Evolutionary conservation across 2,797 vertebrate species (phyloP), one percentile per base, ranked within the genome.

Genomic region (Cuculus canorus): DNA sequence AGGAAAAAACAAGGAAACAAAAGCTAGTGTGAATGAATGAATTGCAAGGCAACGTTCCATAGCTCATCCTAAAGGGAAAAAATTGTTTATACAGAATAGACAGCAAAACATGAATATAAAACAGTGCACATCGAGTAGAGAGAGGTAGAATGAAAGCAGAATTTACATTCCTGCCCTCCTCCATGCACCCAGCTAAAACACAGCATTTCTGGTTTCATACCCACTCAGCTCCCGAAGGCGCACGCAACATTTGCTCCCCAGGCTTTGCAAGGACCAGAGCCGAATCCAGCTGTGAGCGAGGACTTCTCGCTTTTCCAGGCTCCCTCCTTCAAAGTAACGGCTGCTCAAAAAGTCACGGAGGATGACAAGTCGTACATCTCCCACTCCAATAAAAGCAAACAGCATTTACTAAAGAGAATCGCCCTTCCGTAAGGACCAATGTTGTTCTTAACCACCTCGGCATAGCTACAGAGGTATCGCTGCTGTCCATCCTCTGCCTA

Each of bases 1-100:
- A 81, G 88, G 66, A 86, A 96, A 69, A 96, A 94, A 97, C 27
- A 96, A 93, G 86, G 81, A 92, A 96, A 75, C 63, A 6, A 93
- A 86, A 93, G 81, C 35, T 37, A 54, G 87, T 11, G 3, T 92
- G 92, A 94, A 95, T 94, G 97, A 70, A 95, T 39, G 52, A 79
- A 82, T 5, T 88, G 85, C 56, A 91, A 64, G 3, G 24, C 37
- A 66, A 81, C 17, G 13, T 57, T 82, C 85, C 72, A 30, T 4
- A 66, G 68, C 41, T 63, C 10, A 4, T 37, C 89, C 64, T 86
- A 22, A 65, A 87, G 37, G 54, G 27, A 3, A 8, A 6, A 50
- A 32, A 27, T 47, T 14, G 17, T 91, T 94, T 86, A 79, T 8
- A 81, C n/a, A 95, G 68, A 93, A 88, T 59, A 73, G 3, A 85